Evolutionary conservation across 1,140 invertebrate species (phyloP).

Genomic region (Medauroidea extradentata): DNA sequence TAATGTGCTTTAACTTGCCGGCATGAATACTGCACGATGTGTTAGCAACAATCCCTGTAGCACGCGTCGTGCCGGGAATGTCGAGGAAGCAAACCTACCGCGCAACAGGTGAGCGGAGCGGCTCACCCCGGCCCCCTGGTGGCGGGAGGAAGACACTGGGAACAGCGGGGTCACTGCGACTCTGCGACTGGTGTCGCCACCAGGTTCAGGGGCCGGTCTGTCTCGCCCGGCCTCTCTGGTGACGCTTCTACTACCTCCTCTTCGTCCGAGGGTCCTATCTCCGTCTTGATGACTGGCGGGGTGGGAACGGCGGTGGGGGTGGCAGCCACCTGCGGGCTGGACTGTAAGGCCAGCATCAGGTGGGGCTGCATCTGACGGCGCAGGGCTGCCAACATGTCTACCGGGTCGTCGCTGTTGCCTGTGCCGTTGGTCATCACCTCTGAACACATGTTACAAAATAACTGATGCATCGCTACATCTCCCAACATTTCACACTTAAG

Average conservation of each 20-base stretch:
- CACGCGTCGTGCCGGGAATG: neutral
- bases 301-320: conserved; percentile 24
- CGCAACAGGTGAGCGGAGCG: neutral
- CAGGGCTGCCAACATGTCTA: conserved; percentile 59
- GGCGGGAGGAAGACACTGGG: neutral
- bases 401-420: conserved; percentile 39
- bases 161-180: conserved; percentile 5
- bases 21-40: too few relatives aligned
- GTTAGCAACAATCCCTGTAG: too few relatives aligned
- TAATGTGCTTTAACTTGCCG: too few relatives aligned
- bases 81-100: neutral
- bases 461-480: too few relatives aligned
- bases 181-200: conserved; percentile 45
- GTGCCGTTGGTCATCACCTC: too few relatives aligned
- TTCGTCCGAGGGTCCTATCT: conserved; percentile 32
- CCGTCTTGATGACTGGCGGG: conserved; percentile 35
- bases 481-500: too few relatives aligned
- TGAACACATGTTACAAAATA: too few relatives aligned
- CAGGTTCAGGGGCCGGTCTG: conserved; percentile 45
- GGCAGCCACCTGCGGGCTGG: conserved; percentile 35
- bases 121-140: neutral
- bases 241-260: conserved; percentile 31
- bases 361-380: conserved; percentile 59
- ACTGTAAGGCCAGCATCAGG: conserved; percentile 53
- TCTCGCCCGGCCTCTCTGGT: conserved; percentile 43